A percentile compares a stretch with the other conserved stretches of the same genome.
Evolutionary conservation across 2,113 vertebrate species (phyloP).

Genomic region (Morone saxatilis): DNA sequence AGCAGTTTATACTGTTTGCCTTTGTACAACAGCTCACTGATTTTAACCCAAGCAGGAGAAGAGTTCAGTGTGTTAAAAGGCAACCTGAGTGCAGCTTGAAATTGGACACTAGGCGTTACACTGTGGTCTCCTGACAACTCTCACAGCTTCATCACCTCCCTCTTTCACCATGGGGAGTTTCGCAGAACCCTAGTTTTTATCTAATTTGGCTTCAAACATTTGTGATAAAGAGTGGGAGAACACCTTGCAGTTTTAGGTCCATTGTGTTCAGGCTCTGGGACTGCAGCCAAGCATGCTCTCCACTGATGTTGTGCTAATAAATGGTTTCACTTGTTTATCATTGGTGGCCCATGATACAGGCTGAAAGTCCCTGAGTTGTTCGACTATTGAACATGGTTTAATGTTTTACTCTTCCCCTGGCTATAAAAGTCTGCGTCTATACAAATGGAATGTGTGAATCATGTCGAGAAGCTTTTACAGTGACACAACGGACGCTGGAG

Average conservation of each 20-base stretch:
- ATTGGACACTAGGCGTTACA: constrained; percentile 50
- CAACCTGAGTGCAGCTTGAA: constrained; percentile 35
- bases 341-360: constrained; percentile 28
- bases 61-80: background rate
- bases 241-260: constrained; percentile 43
- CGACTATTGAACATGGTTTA: constrained; percentile 47
- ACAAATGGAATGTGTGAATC: constrained; percentile 69
- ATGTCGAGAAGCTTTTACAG: constrained; percentile 13
- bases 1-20: background rate
- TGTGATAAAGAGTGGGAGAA: constrained; percentile 33
- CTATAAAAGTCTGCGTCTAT: constrained; percentile 46
- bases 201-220: constrained; percentile 31
- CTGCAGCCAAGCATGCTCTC: constrained; percentile 28
- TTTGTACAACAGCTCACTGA: constrained; percentile 8
- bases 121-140: constrained; percentile 12
- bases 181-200: constrained; percentile 10
- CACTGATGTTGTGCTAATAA: constrained; percentile 27
- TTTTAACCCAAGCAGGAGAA: constrained; percentile 9
- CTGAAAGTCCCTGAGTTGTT: constrained; percentile 37
- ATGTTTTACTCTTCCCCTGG: constrained; percentile 64
- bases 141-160: constrained; percentile 33
- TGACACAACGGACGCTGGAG: constrained; percentile 30
- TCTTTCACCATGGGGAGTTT: constrained; percentile 24
- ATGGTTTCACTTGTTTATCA: constrained; percentile 28
- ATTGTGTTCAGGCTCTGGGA: constrained; percentile 39